Evolutionary conservation across 1,140 invertebrate genomes (phyloP), one percentile per base, ranked within the genome.

Genomic region (Probaryconus sp.): DNA sequence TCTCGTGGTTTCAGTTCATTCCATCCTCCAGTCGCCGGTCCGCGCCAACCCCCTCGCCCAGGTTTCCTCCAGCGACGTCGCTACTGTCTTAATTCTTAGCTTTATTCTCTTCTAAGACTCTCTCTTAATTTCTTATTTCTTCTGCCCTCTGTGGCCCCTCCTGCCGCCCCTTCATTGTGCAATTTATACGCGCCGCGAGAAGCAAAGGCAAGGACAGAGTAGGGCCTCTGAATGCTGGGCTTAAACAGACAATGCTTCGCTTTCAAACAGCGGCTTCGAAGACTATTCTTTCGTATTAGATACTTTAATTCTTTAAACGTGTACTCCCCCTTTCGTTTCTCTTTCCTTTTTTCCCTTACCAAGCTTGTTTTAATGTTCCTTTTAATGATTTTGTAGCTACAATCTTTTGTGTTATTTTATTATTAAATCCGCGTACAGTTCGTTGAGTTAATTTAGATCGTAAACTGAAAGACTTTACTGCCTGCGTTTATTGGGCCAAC

Each of bases 121-220:
- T 86, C 84, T 88, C 85, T 87, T 87, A 87, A 88, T 87, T 87
- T 88, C 84, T 86, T 88, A 87, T 87, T 88, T 87, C 84, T 85
- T 81, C 79, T 82, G 77, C 70, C 80, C 74, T 63, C 82, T 53
- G 56, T 58, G 38, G 63, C 75, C 76, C 50, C 72, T 48, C 68
- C 50, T 33, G 64, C 60, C 31, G 26, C 45, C 26, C 37, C 31
- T n/a, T 56, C 64, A 16, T 45, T 60, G 48, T 58, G 81, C 83
- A 87, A 87, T 87, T 87, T 87, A 87, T 87, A 86, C 82, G 72
- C 81, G 76, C 51, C 37, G 42, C 50, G 30, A 65, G 33, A 55
- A 63, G 63, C 70, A 53, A 71, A 76, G 37, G 67, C 74, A 61
- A 76, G 45, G 64, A 60, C 63, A 68, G 40, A 67, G 72, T 68